These are phyloP conservation scores for Mycteria americana DNA, from an alignment of 2,797 vertebrate species.

Conservation along the genomic window DNA sequence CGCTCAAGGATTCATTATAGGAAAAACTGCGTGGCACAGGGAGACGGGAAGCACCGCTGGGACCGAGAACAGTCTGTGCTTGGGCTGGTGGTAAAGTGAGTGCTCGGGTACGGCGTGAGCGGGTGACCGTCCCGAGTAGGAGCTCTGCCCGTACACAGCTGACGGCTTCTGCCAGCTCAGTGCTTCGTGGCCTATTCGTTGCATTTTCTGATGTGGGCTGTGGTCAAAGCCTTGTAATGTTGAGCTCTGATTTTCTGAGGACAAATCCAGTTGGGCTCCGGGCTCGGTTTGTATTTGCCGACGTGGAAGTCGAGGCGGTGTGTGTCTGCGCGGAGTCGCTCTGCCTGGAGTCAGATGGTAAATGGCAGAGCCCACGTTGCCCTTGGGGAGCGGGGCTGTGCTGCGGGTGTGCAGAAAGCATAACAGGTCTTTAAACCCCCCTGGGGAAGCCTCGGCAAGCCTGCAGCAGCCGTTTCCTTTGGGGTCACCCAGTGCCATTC, in stretches of 20 bases:
- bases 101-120: rapidly evolving
- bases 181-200: background rate
- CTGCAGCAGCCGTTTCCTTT: background rate
- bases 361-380: background rate
- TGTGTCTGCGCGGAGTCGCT: background rate
- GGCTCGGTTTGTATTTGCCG: background rate
- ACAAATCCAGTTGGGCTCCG: too few relatives aligned
- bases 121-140: background rate
- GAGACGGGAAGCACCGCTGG: background rate
- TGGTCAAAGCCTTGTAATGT: background rate
- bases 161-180: rapidly evolving
- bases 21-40: background rate
- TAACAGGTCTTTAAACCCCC: background rate
- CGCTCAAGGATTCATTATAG: rapidly evolving
- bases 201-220: background rate
- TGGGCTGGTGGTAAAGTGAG: background rate
- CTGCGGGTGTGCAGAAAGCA: background rate
- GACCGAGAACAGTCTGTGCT: background rate
- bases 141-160: background rate
- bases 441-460: background rate
- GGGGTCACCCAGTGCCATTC: background rate
- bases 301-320: background rate
- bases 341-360: background rate
- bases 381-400: background rate
- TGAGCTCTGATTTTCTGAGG: background rate